Percentiles rank a stretch among this genome's conserved stretches.
Conservation (phyloP, 2,888 invertebrate genomes). For the Cyaniris semiargus region DNA sequence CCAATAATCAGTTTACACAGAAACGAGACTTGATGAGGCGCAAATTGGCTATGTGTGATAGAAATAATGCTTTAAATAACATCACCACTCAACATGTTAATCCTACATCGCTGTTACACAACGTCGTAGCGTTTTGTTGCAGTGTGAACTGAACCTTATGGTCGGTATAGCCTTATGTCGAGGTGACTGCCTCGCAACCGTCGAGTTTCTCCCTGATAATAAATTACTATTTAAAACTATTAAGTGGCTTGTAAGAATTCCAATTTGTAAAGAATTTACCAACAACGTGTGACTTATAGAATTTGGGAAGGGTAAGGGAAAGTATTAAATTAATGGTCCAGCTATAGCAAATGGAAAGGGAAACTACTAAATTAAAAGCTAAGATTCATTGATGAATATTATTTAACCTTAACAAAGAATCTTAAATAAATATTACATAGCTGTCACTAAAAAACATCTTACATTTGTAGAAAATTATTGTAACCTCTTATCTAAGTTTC, state of each 20-base stretch:
- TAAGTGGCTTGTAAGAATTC: neutral
- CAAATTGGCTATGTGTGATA: too few species aligned
- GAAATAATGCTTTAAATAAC: neutral
- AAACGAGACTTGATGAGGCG: neutral
- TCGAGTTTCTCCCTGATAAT: neutral
- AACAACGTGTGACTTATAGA: neutral
- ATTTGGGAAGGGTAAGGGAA: neutral
- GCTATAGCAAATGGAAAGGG: neutral
- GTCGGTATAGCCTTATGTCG: neutral
- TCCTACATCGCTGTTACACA: neutral
- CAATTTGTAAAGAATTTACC: neutral
- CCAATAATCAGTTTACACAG: neutral
- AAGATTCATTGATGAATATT: neutral
- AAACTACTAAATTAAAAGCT: neutral
- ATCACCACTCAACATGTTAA: neutral
- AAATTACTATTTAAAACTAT: constrained; percentile 3
- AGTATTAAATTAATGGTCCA: neutral
- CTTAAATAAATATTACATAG: neutral
- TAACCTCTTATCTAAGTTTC: neutral
- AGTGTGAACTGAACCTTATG: neutral
- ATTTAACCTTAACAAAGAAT: neutral
- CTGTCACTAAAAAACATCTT: neutral
- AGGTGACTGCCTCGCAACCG: neutral
- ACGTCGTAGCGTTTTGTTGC: neutral
- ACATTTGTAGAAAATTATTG: neutral